Conservation (phyloP, 2,888 invertebrate species). For the Drosophila phalerata region DNA sequence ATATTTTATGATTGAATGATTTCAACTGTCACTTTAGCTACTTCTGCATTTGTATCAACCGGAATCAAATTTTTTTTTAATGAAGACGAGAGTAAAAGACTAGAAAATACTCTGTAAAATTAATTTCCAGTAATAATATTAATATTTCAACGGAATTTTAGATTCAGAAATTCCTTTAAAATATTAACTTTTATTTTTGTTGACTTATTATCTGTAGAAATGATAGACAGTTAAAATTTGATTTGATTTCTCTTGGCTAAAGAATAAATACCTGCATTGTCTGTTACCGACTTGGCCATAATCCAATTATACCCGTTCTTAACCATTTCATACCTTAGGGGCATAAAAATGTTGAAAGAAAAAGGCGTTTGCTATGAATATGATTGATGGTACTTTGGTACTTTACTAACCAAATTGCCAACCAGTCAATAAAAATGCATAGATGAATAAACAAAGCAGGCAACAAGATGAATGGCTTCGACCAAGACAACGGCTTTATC, state of each 20-base stretch:
- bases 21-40: slow-evolving; percentile 24
- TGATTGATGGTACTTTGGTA: slow-evolving; percentile 66
- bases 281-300: neutral
- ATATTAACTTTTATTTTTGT: no score
- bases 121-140: no score
- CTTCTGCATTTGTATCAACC: slow-evolving; percentile 13
- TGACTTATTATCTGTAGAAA: neutral
- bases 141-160: no score
- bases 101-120: slow-evolving; percentile 6
- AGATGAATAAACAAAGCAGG: slow-evolving; percentile 37
- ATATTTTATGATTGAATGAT: slow-evolving; percentile 38
- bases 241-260: neutral
- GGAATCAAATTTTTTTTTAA: slow-evolving; percentile 6
- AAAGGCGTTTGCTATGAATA: slow-evolving; percentile 46
- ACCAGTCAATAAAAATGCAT: slow-evolving; percentile 69
- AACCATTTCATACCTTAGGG: slow-evolving; percentile 21
- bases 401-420: slow-evolving; percentile 46
- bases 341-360: slow-evolving; percentile 37
- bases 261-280: slow-evolving; percentile 5
- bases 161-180: no score
- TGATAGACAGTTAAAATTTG: neutral
- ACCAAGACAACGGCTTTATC: slow-evolving; percentile 33
- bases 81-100: neutral
- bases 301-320: slow-evolving; percentile 5
- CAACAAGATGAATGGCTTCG: slow-evolving; percentile 40